phyloP scores from a whole-genome alignment of 2,888 invertebrate species.

The Heliconius sara region DNA sequence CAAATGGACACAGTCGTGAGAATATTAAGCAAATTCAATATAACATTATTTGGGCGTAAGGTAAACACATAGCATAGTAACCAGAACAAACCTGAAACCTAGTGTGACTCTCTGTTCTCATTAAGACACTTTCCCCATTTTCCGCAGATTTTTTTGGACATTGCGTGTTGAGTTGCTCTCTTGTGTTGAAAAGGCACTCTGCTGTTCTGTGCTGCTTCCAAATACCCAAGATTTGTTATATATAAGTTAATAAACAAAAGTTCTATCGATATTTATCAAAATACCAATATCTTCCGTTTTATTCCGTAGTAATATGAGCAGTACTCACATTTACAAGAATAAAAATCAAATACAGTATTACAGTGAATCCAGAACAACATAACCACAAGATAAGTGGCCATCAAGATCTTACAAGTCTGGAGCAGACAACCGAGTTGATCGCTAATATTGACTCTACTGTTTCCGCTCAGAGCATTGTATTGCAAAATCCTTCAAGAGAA shows the following conservation, averaged over 20 bases:
- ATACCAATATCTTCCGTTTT: no score
- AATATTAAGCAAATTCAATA: neutral
- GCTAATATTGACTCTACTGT: slow-evolving; percentile 24
- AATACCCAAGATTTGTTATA: neutral
- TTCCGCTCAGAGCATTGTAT: slow-evolving; percentile 14
- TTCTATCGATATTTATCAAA: neutral
- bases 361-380: neutral
- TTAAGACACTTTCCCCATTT: no score
- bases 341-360: neutral
- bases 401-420: slow-evolving; percentile 27
- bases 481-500: slow-evolving; percentile 17
- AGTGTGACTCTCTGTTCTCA: no score
- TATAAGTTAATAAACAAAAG: neutral
- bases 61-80: no score
- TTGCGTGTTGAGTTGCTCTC: no score
- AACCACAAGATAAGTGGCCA: slow-evolving; percentile 22
- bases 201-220: slow-evolving; percentile 22
- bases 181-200: no score
- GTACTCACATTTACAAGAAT: slow-evolving; percentile 40
- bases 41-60: neutral
- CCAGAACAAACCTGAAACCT: no score
- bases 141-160: no score
- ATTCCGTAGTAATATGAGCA: slow-evolving; percentile 43
- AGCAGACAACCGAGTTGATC: slow-evolving; percentile 23
- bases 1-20: slow-evolving; percentile 8